Base-by-base conservation (phyloP, 1,140 invertebrate genomes). In the Muscidifurax raptorellus region DNA sequence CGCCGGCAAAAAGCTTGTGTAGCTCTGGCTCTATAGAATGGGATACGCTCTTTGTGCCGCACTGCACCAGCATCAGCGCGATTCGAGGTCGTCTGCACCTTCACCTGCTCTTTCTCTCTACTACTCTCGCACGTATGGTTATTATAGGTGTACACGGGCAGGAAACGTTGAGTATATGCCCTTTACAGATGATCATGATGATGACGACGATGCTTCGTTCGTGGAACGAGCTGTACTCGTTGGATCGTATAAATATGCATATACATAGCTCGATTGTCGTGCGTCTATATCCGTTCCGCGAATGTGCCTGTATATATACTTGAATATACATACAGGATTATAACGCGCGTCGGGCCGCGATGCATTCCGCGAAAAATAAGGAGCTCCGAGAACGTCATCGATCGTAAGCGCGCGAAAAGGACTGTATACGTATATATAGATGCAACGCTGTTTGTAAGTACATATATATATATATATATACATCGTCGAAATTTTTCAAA, bases 51-150 rank as follows among this genome's bases (percentile, higher is more conserved):
- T 59, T 59, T 59, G 52, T 59, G 52, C 52, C 52, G 22, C 52
- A 59, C 52, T 59, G 52, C 52, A 59, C 52, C 52, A 59, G 52
- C 52, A 40, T 40, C 36, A n/a, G 52, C 52, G 52, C 36, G 9
- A 75, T 75, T 75, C 72, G 72, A 75, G 72, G 76, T 78, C 76
- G 76, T 66, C 59, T 78, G 76, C 52, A 64, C 76, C 47, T 78
- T 78, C 76, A 78, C 76, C 59, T 66, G 76, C 47, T 25, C 75
- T 7, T 6, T 59, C 52, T 59, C 52, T 59, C 52, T 59, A 3
- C 15, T 25, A 52, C 44, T 15, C 75, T 52, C 25, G 25, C 36
- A 15, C 2, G 15, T 27, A 44, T n/a, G 32, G 1, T 1, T 44
- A 44, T 10, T 44, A 44, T 44, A 75, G 36, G 12, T 27, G 22